Evolutionary conservation across 2,113 vertebrate genomes (phyloP).

Genomic region (Dasyprocta punctata): DNA sequence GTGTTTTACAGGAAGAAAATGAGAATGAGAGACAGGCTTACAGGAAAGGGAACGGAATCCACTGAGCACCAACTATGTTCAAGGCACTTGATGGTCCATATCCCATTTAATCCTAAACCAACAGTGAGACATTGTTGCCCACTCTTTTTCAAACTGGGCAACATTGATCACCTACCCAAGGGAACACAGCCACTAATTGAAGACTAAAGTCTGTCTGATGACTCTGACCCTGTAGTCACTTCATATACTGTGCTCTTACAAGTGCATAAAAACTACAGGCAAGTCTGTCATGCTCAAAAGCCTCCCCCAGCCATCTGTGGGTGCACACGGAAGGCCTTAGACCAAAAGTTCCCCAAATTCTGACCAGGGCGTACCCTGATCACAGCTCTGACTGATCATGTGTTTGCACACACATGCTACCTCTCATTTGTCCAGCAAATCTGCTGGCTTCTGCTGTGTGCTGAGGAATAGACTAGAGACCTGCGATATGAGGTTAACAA

Average conservation of each 20-base stretch:
- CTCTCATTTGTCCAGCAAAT: background rate
- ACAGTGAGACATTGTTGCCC: background rate
- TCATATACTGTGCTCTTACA: background rate
- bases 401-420: too few relatives aligned
- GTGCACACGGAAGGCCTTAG: too few relatives aligned
- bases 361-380: accelerated
- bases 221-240: background rate
- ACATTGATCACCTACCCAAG: too few relatives aligned
- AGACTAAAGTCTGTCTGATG: background rate
- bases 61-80: background rate
- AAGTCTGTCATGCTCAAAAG: too few relatives aligned
- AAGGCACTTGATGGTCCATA: background rate
- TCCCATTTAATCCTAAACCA: background rate
- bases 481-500: background rate
- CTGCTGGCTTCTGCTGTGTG: background rate
- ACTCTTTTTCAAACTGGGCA: background rate
- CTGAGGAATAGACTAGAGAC: background rate
- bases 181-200: background rate
- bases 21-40: background rate
- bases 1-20: background rate
- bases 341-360: background rate
- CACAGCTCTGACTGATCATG: background rate
- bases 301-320: background rate
- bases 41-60: background rate
- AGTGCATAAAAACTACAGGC: background rate